Evolutionary conservation across 2,113 vertebrate species (phyloP).

Genomic region (Cervus canadensis): DNA sequence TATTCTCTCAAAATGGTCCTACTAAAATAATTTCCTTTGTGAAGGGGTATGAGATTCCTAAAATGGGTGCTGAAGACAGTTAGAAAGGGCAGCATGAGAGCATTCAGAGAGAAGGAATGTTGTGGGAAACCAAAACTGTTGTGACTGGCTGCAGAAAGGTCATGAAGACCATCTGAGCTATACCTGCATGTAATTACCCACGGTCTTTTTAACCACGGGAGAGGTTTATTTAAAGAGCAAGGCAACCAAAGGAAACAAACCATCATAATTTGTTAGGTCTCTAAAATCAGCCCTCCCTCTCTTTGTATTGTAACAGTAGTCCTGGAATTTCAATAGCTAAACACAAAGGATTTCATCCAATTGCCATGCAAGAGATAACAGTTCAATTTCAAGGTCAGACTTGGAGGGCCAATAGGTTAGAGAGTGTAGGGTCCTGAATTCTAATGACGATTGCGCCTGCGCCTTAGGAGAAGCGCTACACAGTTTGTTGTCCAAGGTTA

Average conservation of each 20-base stretch:
- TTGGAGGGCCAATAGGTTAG: neutral
- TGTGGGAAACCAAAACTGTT: neutral
- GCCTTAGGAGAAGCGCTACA: neutral
- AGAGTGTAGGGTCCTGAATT: neutral
- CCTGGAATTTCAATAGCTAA: constrained; percentile 21
- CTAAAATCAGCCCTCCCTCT: neutral
- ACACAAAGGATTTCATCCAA: neutral
- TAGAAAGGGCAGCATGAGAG: neutral
- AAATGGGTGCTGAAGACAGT: neutral
- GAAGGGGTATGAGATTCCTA: neutral
- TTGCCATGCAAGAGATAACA: neutral
- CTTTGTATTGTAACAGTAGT: neutral
- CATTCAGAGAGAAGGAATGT: neutral
- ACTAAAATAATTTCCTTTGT: neutral
- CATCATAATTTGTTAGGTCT: neutral
- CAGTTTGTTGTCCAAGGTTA: neutral
- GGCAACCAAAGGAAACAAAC: constrained; percentile 20
- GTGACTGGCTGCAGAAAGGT: neutral
- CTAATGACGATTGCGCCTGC: neutral
- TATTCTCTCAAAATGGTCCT: neutral
- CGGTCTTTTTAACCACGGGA: neutral
- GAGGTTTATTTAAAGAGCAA: constrained; percentile 33
- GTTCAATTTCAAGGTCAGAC: constrained; percentile 6
- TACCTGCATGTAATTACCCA: neutral
- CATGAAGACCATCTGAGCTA: neutral